Evolutionary conservation across 2,113 vertebrate genomes (phyloP).

Genomic region (Ailurus styani): DNA sequence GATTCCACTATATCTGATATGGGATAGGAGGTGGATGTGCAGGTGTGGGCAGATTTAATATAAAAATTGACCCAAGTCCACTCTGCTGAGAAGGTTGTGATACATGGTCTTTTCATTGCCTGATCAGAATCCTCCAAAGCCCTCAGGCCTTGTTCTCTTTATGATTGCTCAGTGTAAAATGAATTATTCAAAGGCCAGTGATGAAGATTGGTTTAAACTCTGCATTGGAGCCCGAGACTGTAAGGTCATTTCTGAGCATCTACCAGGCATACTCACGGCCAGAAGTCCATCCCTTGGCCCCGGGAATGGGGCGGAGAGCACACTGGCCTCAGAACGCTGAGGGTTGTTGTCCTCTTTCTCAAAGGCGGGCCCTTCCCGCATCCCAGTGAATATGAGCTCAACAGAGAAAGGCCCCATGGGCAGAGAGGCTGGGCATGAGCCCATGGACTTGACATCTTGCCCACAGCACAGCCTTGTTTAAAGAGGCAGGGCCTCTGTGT

Average conservation of each 20-base stretch:
- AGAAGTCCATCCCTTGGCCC: not conserved
- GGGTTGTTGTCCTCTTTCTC: not conserved
- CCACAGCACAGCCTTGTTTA: not conserved
- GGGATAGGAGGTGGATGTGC: not conserved
- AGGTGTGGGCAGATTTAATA: not conserved
- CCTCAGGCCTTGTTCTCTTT: not conserved
- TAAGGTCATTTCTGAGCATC: not conserved
- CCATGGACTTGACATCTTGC: not conserved
- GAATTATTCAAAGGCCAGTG: slow-evolving; percentile 28
- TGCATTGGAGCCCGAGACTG: not conserved
- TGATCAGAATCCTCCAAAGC: slow-evolving; percentile 11
- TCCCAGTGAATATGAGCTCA: not conserved
- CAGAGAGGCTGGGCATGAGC: not conserved
- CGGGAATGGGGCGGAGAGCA: not conserved
- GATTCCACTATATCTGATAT: not conserved
- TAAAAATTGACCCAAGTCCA: not conserved
- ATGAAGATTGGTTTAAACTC: not conserved
- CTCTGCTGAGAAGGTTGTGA: not conserved
- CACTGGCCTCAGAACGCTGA: not conserved
- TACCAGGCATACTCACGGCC: not conserved
- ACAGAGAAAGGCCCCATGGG: too few species aligned
- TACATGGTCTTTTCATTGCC: not conserved
- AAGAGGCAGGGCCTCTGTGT: not conserved
- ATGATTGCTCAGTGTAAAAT: not conserved
- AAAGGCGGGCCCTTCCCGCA: not conserved